A percentile compares a stretch with the other conserved stretches of the same genome.
These are phyloP conservation scores for Acrossocheilus fasciatus DNA, from an alignment of 2,797 vertebrate species.

Conservation along the genomic window DNA sequence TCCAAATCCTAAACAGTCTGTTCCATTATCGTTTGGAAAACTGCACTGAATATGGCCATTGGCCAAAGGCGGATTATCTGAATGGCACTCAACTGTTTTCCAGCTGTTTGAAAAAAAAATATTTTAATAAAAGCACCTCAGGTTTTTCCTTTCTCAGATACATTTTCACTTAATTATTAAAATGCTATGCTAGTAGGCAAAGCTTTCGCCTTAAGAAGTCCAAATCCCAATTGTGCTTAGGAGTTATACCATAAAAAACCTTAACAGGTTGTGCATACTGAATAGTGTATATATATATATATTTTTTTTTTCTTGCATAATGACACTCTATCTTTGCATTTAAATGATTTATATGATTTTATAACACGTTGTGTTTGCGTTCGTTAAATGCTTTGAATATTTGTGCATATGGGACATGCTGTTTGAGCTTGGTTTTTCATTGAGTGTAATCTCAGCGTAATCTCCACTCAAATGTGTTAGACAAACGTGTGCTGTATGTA, in stretches of 20 bases:
- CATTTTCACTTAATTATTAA: conserved; percentile 43
- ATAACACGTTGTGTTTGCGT: neutral
- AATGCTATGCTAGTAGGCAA: conserved; percentile 30
- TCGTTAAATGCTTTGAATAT: conserved; percentile 1
- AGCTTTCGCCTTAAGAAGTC: conserved; percentile 21
- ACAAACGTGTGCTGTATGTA: conserved; percentile 12
- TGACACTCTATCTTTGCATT: conserved; percentile 2
- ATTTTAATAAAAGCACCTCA: conserved; percentile 43
- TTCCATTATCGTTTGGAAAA: conserved; percentile 36
- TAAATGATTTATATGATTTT: neutral
- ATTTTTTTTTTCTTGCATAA: neutral
- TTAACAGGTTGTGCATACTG: neutral
- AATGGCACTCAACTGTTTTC: conserved; percentile 33
- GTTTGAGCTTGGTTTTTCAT: conserved; percentile 26
- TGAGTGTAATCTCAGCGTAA: conserved; percentile 12
- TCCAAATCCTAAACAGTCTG: conserved; percentile 36
- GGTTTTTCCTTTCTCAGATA: conserved; percentile 31
- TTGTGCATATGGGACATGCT: conserved; percentile 23
- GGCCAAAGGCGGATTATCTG: conserved; percentile 41
- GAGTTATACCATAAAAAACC: neutral
- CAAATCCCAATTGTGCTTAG: conserved; percentile 20
- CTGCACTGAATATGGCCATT: neutral
- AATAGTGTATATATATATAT: too few relatives aligned
- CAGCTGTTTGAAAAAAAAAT: conserved; percentile 29
- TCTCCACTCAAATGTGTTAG: conserved; percentile 13